Conservation (phyloP, 1,140 invertebrate genomes). For the Drosophila triauraria region DNA sequence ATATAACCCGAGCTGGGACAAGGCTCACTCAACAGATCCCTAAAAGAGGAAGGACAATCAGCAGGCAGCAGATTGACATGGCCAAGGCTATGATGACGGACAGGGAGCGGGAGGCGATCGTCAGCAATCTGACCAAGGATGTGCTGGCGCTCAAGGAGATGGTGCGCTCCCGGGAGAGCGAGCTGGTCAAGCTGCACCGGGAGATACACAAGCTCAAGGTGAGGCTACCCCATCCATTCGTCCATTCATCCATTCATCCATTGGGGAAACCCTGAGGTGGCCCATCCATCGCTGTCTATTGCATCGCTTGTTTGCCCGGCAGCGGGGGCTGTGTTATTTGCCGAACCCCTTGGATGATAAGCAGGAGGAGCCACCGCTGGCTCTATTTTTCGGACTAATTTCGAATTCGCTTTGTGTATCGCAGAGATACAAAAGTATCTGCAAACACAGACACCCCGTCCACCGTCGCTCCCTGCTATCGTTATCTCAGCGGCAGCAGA, state of each 20-base stretch:
- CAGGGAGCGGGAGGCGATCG: conserved; percentile 47
- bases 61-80: conserved; percentile 32
- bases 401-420: conserved; percentile 61
- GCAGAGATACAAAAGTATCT: conserved; percentile 57
- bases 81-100: conserved; percentile 37
- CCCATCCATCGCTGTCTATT: conserved; percentile 51
- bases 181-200: conserved; percentile 85
- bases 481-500: conserved; percentile 65
- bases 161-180: conserved; percentile 60
- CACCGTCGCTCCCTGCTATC: conserved; percentile 23
- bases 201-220: conserved; percentile 88
- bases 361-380: conserved; percentile 36
- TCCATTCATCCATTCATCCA: background rate
- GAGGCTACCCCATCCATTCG: conserved; percentile 3
- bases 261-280: conserved; percentile 5
- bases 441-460: conserved; percentile 35
- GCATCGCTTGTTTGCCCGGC: conserved; percentile 55
- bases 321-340: conserved; percentile 34
- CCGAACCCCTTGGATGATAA: conserved; percentile 55
- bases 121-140: conserved; percentile 52
- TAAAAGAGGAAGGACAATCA: background rate
- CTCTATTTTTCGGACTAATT: conserved; percentile 67
- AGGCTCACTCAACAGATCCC: conserved; percentile 1
- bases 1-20: conserved; percentile 4
- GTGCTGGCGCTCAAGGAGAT: conserved; percentile 61